Evolutionary conservation across 2,888 invertebrate genomes (phyloP).

Genomic region (Hypselothyrea guttata): DNA sequence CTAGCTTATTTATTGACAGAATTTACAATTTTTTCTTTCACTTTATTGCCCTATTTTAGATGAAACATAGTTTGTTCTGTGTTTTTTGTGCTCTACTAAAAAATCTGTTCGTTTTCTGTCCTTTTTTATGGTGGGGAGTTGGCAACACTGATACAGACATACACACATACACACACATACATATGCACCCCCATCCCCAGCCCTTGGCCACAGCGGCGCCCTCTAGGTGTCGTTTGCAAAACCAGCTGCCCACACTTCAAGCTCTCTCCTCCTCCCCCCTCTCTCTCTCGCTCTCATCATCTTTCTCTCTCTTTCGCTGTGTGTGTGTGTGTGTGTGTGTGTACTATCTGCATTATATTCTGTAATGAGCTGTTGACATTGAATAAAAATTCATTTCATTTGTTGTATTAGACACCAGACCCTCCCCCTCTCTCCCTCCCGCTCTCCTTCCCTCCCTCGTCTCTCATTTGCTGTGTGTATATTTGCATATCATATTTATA

Average conservation of each 20-base stretch:
- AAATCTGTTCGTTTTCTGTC: too few relatives aligned
- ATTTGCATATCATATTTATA: conserved; percentile 45
- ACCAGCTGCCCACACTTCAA: background rate
- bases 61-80: too few relatives aligned
- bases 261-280: background rate
- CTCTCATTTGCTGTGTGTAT: conserved; percentile 10
- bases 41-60: too few relatives aligned
- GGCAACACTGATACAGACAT: too few relatives aligned
- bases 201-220: background rate
- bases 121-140: too few relatives aligned
- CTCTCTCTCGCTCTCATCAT: background rate
- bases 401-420: conserved; percentile 35
- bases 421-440: background rate
- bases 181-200: background rate
- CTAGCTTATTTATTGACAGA: too few relatives aligned
- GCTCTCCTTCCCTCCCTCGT: background rate
- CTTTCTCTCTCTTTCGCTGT: conserved; percentile 4
- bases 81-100: too few relatives aligned
- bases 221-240: background rate
- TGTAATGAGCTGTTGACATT: conserved; percentile 67
- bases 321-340: conserved; percentile 15
- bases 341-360: conserved; percentile 49
- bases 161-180: too few relatives aligned
- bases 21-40: too few relatives aligned
- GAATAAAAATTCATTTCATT: conserved; percentile 57